Evolutionary conservation across 2,888 invertebrate species (phyloP).

Genomic region (Clivina fossor): DNA sequence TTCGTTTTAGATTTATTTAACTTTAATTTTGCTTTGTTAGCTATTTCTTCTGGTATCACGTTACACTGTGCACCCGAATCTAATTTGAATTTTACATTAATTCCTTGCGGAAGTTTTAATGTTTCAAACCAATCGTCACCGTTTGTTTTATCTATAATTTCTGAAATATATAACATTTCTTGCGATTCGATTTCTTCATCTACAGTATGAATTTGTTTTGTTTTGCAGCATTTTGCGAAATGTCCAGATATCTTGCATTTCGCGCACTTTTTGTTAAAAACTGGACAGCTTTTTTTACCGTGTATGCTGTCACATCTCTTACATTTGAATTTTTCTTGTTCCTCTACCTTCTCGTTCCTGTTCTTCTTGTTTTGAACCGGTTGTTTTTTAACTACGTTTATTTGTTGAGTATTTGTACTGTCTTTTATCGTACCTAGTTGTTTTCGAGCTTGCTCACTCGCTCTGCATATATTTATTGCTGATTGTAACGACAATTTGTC

Average conservation of each 20-base stretch:
- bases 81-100: slow-evolving; percentile 9
- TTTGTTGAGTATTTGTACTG: neutral
- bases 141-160: neutral
- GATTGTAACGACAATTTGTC: neutral
- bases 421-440: neutral
- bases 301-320: neutral
- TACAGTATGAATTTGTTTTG: neutral
- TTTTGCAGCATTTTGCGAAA: slow-evolving; percentile 7
- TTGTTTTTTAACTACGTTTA: neutral
- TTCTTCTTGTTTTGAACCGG: neutral
- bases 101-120: slow-evolving; percentile 1
- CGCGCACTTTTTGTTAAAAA: neutral
- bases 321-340: slow-evolving; percentile 1
- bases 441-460: slow-evolving; percentile 1
- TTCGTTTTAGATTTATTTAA: slow-evolving; percentile 3
- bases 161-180: neutral
- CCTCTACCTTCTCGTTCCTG: neutral
- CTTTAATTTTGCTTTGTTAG: neutral
- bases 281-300: slow-evolving; percentile 6
- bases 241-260: slow-evolving; percentile 9
- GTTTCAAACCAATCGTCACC: neutral
- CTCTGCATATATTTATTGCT: slow-evolving; percentile 3
- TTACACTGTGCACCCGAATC: slow-evolving; percentile 15
- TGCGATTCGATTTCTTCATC: neutral
- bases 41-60: neutral